A percentile compares a stretch with the other conserved stretches of the same genome.
Evolutionary conservation across 2,888 invertebrate genomes (phyloP).

Genomic region (Piscicola geometra): DNA sequence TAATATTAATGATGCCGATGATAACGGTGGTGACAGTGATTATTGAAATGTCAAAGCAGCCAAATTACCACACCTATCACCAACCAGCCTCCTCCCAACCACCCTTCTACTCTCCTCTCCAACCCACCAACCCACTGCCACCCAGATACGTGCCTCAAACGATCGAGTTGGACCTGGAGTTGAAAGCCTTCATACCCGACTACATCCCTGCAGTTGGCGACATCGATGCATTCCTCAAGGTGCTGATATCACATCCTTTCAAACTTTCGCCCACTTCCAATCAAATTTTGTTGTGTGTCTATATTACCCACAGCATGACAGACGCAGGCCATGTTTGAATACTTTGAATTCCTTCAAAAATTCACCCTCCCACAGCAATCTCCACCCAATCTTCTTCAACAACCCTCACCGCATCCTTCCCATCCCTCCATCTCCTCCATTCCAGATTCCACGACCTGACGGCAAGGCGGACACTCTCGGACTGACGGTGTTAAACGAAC

Average conservation of each 20-base stretch:
- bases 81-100: not conserved
- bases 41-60: not conserved
- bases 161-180: slow-evolving; percentile 79
- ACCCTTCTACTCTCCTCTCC: no score
- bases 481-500: slow-evolving; percentile 82
- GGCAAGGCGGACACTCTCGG: slow-evolving; percentile 65
- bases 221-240: slow-evolving; percentile 95
- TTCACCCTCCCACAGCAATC: not conserved
- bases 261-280: no score
- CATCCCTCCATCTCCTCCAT: not conserved
- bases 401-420: not conserved
- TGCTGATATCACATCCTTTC: no score
- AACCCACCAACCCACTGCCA: no score
- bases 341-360: not conserved
- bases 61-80: no score
- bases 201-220: slow-evolving; percentile 97
- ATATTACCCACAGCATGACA: no score
- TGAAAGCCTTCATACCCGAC: slow-evolving; percentile 91
- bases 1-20: not conserved
- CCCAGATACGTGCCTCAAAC: slow-evolving; percentile 86
- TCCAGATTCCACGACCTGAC: slow-evolving; percentile 67
- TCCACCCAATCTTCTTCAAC: not conserved
- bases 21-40: not conserved
- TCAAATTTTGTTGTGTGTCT: no score
- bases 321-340: no score